Base-by-base conservation (phyloP, 2,113 vertebrate species). In the Mastomys coucha region DNA sequence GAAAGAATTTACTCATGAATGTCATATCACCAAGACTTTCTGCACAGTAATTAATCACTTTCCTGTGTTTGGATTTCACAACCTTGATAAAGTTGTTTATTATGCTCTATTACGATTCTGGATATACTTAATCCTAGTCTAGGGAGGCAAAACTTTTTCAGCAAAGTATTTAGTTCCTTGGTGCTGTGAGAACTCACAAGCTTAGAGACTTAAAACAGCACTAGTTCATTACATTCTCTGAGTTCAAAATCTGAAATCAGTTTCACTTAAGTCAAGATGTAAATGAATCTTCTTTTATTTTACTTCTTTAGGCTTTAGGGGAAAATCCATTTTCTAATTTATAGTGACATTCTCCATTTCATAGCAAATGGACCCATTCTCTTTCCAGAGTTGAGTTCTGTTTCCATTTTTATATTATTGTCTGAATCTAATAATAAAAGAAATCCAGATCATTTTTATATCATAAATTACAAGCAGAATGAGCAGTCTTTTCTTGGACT, bases 231-330 rank as follows among this genome's bases (percentile, higher is more conserved):
- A 1, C 49, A 31, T 2, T 84, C 56, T 42, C 39, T 22, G 36
- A 84, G 3, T 2, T 80, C 36, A 67, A 22, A 76, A 75, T 95
- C 56, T 67, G 31, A 88, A 53, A 10, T 63, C 8, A 56, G 16
- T 80, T 91, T 85, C 26, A 36, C 5, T 53, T 33, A 92, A 92
- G 10, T 73, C 42, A 65, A 85, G 24, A 7, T 87, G 14, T 22
- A 9, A 76, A 31, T 19, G 24, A 28, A 24, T 24, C 13, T 53
- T 13, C 49, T 65, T 91, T 51, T 85, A 2, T 33, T 65, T 88
- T 3, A 22, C 80, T 81, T 14, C 67, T 28, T 1, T 2, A 73
- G 20, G 3, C 13, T 75, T 1, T 65, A 12, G 8, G 0, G 0
- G 19, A 75, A 36, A 39, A 84, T 65, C 4, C 2, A 1, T 28